Base-by-base conservation (phyloP, 1,140 invertebrate species). In the Apis cerana region DNA sequence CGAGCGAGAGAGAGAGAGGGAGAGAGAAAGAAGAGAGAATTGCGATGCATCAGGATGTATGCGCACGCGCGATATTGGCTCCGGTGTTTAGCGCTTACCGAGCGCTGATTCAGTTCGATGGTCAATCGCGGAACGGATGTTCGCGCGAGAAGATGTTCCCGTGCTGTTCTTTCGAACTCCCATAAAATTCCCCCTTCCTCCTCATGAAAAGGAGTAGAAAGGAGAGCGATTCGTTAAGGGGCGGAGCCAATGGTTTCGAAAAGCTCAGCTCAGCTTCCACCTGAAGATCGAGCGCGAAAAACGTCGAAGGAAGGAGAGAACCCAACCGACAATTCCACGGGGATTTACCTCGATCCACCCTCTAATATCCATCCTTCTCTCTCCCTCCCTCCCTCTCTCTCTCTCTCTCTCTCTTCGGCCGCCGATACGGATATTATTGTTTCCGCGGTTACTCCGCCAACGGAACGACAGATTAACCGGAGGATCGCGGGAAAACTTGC, bases 91-190 rank as follows among this genome's bases (percentile, higher is more conserved):
- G 89, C 88, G 90, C 86, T 87, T 76, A 87, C 87, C 67, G 75
- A 89, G 83, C 90, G 90, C 89, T 91, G 91, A 92, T 91, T 92
- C 86, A 90, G 88, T 89, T 86, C 90, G 78, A 91, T 89, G 81
- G 83, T 48, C 83, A 80, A 86, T 72, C 75, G 33, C 33, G 33
- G 33, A 43, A 43, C 33, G 33, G 33, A 43, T 21, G 10, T 1
- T 43, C 64, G 11, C 11, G 19, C n/a, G 52, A 70, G 23, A n/a
- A 52, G 23, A 62, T 27, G 10, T 33, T 8, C 15, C 11, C 15
- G 8, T 10, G 15, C 17, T 70, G 19, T n/a, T 27, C 13, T 50
- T 54, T 70, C 65, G 65, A 50, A 59, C 59, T 78, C 68, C 48
- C 69, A 62, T 72, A 69, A 80, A 80, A 52, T 50, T 71, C 48